Evolutionary conservation across 2,797 vertebrate species (phyloP).

Genomic region (Centropyge bicolor): DNA sequence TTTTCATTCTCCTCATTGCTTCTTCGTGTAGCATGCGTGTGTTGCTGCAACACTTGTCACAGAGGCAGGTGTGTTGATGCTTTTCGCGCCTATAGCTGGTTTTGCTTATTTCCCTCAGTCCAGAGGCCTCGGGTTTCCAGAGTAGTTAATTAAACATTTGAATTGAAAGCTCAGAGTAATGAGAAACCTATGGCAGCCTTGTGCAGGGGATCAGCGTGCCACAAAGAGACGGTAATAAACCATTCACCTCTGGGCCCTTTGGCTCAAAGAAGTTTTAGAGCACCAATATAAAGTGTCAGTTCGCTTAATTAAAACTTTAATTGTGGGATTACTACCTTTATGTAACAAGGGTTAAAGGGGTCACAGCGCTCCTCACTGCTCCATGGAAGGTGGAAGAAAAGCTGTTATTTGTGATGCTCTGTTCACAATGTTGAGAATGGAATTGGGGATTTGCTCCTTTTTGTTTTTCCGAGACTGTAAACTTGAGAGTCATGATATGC

Average conservation of each 20-base stretch:
- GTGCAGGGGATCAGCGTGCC: constrained; percentile 76
- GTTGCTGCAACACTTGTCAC: constrained; percentile 54
- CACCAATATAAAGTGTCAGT: constrained; percentile 85
- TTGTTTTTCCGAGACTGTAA: constrained; percentile 77
- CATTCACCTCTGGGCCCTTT: constrained; percentile 82
- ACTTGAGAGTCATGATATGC: constrained; percentile 67
- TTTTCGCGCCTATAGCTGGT: constrained; percentile 57
- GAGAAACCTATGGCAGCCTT: constrained; percentile 85
- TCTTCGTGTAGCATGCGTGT: constrained; percentile 33
- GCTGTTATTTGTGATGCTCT: constrained; percentile 74
- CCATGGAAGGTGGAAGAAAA: constrained; percentile 68
- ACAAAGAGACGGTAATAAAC: constrained; percentile 84
- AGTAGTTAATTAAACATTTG: constrained; percentile 87
- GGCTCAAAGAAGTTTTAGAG: constrained; percentile 82
- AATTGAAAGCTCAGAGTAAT: constrained; percentile 84
- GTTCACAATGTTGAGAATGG: constrained; percentile 61
- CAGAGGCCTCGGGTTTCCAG: constrained; percentile 74
- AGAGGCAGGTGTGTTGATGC: constrained; percentile 60
- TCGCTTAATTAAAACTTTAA: constrained; percentile 89
- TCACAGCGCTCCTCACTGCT: constrained; percentile 65
- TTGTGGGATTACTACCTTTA: constrained; percentile 84
- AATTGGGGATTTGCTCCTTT: constrained; percentile 66
- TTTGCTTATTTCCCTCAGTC: constrained; percentile 63
- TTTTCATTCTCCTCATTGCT: constrained; percentile 46
- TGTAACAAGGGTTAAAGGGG: constrained; percentile 78